These are phyloP conservation scores for Halichoerus grypus DNA, from an alignment of 2,113 vertebrate species.

Conservation along the genomic window DNA sequence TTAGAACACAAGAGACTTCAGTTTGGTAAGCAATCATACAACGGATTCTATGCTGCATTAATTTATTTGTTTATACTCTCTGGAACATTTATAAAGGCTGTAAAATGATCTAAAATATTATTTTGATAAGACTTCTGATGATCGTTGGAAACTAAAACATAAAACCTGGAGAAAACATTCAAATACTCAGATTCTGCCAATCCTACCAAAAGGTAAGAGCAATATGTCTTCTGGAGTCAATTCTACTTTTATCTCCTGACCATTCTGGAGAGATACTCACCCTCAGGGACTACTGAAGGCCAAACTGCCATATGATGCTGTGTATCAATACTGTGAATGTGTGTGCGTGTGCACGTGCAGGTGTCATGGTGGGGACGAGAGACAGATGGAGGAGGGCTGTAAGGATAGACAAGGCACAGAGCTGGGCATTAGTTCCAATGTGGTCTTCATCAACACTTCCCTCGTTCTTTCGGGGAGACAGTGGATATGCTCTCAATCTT, in stretches of 20 bases:
- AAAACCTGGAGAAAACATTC: background rate
- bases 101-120: background rate
- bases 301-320: background rate
- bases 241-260: background rate
- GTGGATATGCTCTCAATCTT: background rate
- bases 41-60: background rate
- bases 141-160: background rate
- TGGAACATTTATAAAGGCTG: background rate
- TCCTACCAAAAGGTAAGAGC: background rate
- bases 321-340: rapidly evolving
- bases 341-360: rapidly evolving
- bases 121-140: background rate
- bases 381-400: too few species aligned
- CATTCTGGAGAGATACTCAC: background rate
- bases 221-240: background rate
- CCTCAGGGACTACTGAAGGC: background rate
- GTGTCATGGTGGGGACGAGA: background rate
- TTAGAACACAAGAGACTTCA: background rate
- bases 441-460: background rate
- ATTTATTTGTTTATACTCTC: slow-evolving; percentile 21
- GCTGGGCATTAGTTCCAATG: background rate
- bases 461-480: background rate
- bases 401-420: background rate
- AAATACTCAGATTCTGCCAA: background rate
- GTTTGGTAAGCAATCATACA: background rate